Base-by-base conservation (phyloP, 2,888 invertebrate genomes). In the Dynastes hyllus region DNA sequence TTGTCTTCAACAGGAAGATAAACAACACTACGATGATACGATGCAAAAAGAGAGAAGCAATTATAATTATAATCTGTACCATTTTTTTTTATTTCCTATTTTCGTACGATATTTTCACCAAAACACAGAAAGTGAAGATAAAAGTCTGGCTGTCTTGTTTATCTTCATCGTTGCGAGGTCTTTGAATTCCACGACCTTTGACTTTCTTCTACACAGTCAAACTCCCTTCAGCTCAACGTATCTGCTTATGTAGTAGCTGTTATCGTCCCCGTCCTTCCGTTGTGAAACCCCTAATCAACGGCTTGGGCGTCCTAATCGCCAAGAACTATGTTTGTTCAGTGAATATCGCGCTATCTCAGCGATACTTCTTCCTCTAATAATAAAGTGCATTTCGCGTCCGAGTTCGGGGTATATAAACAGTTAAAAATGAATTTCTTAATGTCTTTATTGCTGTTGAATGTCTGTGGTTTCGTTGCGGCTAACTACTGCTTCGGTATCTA, bases 161-260 rank as follows among this genome's bases (percentile, higher is more conserved):
- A 45, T 45, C 45, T 45, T 11, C 45, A 2, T 45, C 45, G 45
- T 45, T 45, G 8, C 27, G 70, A 53, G 73, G 73, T 73, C 73
- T 73, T 73, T 73, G 73, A 58, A 73, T 40, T 40, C 22, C 27
- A 6, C 69, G 73, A 73, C 73, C 73, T 73, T 73, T 73, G 73
- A 1, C 58, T 73, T 37, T 40, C 13, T 45, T 45, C 58, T 16
- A 37, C 58, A 11, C 16, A 11, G 16, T 51, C 27, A 29, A 13
- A 32, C 32, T 32, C 22, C 51, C 45, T 45, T 8, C 22, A 22
- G 37, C 37, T 37, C 37, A 37, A 6, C 11, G 45, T 45, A 45
- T 45, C 45, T 45, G 45, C 45, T 45, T 5, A 16, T 61, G 22
- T 16, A 61, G 9, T 45, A 45, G 45, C 8, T 2, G 45, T 45